A percentile compares a stretch with the other conserved stretches of the same genome.
These are phyloP conservation scores for Diloba caeruleocephala DNA, from an alignment of 2,888 invertebrate species.

Conservation along the genomic window DNA sequence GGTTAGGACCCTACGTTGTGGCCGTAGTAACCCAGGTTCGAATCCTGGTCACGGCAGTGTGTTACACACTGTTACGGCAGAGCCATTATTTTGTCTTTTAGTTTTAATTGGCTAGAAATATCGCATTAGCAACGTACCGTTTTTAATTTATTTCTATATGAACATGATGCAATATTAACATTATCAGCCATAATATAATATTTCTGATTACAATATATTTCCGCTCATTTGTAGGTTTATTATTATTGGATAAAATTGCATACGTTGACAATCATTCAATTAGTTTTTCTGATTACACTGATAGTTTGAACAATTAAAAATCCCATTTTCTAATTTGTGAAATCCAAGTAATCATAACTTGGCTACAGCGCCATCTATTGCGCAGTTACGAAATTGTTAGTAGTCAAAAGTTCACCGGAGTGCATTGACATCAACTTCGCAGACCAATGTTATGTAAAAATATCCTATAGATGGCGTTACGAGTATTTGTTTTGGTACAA, in stretches of 20 bases:
- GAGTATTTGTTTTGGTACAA: slow-evolving; percentile 85
- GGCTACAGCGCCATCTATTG: slow-evolving; percentile 59
- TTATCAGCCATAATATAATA: too few species aligned
- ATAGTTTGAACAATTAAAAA: too few species aligned
- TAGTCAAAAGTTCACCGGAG: slow-evolving; percentile 39
- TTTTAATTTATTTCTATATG: background rate
- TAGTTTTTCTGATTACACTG: too few species aligned
- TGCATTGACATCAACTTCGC: slow-evolving; percentile 40
- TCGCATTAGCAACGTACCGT: background rate
- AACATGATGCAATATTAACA: too few species aligned
- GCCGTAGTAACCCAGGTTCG: slow-evolving; percentile 94
- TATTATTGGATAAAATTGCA: too few species aligned
- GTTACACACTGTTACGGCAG: slow-evolving; percentile 62
- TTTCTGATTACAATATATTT: too few species aligned
- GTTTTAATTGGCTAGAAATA: background rate
- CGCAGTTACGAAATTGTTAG: background rate
- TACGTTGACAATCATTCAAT: too few species aligned
- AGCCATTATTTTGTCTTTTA: slow-evolving; percentile 28
- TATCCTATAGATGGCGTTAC: slow-evolving; percentile 71
- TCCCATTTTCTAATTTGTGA: slow-evolving; percentile 15
- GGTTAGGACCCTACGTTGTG: slow-evolving; percentile 93
- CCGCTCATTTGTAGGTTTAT: too few species aligned
- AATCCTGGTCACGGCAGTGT: slow-evolving; percentile 91
- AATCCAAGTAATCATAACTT: background rate
- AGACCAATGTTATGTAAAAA: slow-evolving; percentile 14